A percentile compares a stretch with the other conserved stretches of the same genome.
phyloP scores from a whole-genome alignment of 1,140 invertebrate genomes.

The Pachypsylla venusta region DNA sequence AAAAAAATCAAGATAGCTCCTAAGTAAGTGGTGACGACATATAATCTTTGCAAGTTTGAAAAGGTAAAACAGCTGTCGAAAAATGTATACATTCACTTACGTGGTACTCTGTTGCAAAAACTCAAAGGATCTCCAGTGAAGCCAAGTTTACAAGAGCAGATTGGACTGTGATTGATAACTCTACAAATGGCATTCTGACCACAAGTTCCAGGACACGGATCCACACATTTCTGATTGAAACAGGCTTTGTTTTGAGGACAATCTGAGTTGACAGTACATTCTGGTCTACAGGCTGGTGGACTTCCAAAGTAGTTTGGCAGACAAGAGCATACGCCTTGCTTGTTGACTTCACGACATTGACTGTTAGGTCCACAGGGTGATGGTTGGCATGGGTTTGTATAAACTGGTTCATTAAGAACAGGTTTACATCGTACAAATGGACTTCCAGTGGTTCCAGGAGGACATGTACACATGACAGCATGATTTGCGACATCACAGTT shows the following conservation, averaged over 20 bases:
- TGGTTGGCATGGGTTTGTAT: constrained; percentile 32
- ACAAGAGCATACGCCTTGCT: constrained; percentile 39
- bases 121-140: constrained; percentile 54
- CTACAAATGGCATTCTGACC: constrained; percentile 41
- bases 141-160: constrained; percentile 47
- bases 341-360: constrained; percentile 43
- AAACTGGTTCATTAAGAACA: constrained; percentile 23
- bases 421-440: constrained; percentile 37
- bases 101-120: constrained; percentile 23
- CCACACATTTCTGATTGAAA: constrained; percentile 34
- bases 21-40: no score
- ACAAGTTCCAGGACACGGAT: constrained; percentile 37
- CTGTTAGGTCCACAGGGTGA: constrained; percentile 41
- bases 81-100: constrained; percentile 34
- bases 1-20: constrained; percentile 34
- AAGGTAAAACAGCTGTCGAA: constrained; percentile 34
- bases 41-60: constrained; percentile 32
- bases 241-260: constrained; percentile 32
- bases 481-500: constrained; percentile 36
- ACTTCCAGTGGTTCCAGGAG: constrained; percentile 35
- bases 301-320: constrained; percentile 30
- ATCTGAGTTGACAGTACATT: constrained; percentile 33
- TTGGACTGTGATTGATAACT: constrained; percentile 57
- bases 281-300: constrained; percentile 35
- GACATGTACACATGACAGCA: constrained; percentile 34